Evolutionary conservation across 2,797 vertebrate species (phyloP).

Genomic region (Dendrocincla tyrannina): DNA sequence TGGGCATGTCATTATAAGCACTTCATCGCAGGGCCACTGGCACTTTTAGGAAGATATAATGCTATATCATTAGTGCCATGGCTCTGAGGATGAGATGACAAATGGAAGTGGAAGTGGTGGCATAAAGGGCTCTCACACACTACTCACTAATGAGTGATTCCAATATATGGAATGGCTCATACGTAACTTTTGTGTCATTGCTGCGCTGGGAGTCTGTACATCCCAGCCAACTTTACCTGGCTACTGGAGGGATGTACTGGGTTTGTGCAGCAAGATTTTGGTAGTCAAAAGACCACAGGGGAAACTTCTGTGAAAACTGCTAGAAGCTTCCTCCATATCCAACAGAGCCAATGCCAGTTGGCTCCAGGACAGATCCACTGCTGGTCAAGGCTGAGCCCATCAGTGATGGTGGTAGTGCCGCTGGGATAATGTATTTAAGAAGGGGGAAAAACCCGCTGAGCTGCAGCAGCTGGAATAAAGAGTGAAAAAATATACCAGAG

Average conservation of each 20-base stretch:
- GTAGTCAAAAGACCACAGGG: not conserved
- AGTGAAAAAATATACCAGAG: not conserved
- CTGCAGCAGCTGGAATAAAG: not conserved
- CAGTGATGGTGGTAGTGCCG: rapidly evolving
- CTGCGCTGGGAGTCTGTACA: not conserved
- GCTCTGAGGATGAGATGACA: not conserved
- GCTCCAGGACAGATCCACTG: not conserved
- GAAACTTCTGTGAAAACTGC: not conserved
- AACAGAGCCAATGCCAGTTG: not conserved
- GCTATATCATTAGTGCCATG: not conserved
- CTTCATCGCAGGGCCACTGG: rapidly evolving
- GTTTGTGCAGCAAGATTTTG: not conserved
- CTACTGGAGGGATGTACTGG: rapidly evolving
- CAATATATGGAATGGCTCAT: rapidly evolving
- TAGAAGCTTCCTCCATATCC: not conserved
- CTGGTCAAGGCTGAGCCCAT: not conserved
- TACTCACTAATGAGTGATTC: not conserved
- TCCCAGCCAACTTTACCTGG: rapidly evolving
- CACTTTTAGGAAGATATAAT: not conserved
- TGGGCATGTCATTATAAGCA: not conserved
- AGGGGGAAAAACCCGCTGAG: not conserved
- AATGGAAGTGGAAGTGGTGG: not conserved
- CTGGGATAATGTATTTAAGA: not conserved
- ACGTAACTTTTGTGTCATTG: not conserved
- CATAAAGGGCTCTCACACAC: not conserved